A percentile compares a stretch with the other conserved stretches of the same genome.
phyloP scores from a whole-genome alignment of 2,797 vertebrate genomes.

The Kryptopterus vitreolus region DNA sequence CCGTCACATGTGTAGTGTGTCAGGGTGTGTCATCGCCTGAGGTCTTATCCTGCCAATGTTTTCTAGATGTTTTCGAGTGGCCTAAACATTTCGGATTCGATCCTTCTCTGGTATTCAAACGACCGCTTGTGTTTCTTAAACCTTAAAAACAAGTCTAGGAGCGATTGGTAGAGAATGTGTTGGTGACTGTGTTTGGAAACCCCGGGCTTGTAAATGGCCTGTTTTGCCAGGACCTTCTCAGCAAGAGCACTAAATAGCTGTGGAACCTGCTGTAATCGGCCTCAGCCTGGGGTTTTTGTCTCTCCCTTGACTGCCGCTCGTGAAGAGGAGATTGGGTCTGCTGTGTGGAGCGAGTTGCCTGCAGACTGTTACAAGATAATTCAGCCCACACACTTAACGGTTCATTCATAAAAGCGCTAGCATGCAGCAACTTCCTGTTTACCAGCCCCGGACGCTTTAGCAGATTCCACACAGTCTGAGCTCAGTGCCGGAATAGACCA shows the following conservation, averaged over 20 bases:
- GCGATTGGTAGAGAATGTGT: not conserved
- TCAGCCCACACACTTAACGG: slow-evolving; percentile 35
- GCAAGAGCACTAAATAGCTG: slow-evolving; percentile 41
- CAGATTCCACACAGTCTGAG: slow-evolving; percentile 41
- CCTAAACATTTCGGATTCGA: not conserved
- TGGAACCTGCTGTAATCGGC: slow-evolving; percentile 33
- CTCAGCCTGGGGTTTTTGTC: slow-evolving; percentile 25
- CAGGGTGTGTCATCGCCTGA: not conserved
- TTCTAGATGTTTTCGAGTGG: not conserved
- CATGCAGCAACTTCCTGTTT: slow-evolving; percentile 46
- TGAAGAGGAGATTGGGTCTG: slow-evolving; percentile 43
- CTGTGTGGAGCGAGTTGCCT: slow-evolving; percentile 37
- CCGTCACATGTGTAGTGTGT: not conserved
- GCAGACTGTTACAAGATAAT: slow-evolving; percentile 46
- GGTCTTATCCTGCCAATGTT: slow-evolving; percentile 21
- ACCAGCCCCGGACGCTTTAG: slow-evolving; percentile 34
- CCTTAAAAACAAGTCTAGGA: slow-evolving; percentile 6
- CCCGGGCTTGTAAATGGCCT: not conserved
- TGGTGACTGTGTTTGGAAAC: not conserved
- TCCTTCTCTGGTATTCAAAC: slow-evolving; percentile 15
- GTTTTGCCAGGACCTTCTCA: slow-evolving; percentile 18
- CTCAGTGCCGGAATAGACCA: not conserved
- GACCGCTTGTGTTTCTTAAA: slow-evolving; percentile 12
- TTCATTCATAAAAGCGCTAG: slow-evolving; percentile 58
- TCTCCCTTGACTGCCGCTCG: slow-evolving; percentile 13